These are phyloP conservation scores for Fukomys damarensis DNA, from an alignment of 2,113 vertebrate genomes.

Conservation along the genomic window DNA sequence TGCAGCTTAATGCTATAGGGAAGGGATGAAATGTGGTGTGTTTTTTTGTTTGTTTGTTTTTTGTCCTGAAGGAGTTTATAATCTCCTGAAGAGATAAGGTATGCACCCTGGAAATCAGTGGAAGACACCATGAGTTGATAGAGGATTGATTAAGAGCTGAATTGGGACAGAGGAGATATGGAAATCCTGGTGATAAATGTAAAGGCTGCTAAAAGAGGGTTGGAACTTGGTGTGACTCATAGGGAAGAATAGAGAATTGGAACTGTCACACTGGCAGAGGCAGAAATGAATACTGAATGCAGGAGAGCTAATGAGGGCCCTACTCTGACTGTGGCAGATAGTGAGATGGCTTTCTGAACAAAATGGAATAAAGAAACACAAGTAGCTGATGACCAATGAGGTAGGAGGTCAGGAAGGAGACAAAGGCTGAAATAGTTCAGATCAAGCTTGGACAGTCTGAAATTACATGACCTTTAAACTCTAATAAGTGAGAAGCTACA, in stretches of 20 bases:
- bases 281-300: not conserved
- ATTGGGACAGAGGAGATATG: not conserved
- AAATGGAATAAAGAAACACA: not conserved
- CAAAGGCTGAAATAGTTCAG: not conserved
- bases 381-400: not conserved
- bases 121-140: not conserved
- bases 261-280: not conserved
- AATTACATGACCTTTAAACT: not conserved
- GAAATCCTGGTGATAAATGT: not conserved
- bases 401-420: not conserved
- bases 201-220: not conserved
- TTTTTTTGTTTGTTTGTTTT: not conserved
- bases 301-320: accelerated
- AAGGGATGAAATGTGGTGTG: not conserved
- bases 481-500: not conserved
- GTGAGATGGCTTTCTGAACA: not conserved
- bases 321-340: not conserved
- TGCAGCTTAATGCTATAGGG: not conserved
- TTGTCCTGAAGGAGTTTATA: not conserved
- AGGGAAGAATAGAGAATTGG: not conserved
- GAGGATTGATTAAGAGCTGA: not conserved
- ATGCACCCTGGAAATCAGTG: not conserved
- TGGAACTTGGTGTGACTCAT: not conserved
- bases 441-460: not conserved
- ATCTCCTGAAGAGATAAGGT: not conserved